A percentile compares a stretch with the other conserved stretches of the same genome.
These are phyloP conservation scores for Ctenodactylus gundi DNA, from an alignment of 2,113 vertebrate species.

Conservation along the genomic window DNA sequence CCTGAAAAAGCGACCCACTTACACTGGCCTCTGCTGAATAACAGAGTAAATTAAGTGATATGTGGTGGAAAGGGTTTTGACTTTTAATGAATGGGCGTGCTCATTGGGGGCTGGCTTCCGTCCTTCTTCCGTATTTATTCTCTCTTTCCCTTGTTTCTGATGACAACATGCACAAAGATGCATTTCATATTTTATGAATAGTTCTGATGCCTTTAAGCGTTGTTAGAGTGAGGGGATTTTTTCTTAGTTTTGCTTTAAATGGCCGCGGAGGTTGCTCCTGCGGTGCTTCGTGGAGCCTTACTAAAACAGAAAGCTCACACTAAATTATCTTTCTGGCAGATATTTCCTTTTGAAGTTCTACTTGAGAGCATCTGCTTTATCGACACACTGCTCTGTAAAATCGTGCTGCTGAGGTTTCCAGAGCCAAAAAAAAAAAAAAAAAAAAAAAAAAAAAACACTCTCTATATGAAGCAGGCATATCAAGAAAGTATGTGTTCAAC, in stretches of 20 bases:
- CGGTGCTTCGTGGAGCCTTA: conserved; percentile 6
- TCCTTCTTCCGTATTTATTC: neutral
- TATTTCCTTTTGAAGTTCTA: neutral
- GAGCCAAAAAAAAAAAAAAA: neutral
- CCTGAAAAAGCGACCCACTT: neutral
- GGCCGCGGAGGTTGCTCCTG: neutral
- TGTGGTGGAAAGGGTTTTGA: neutral
- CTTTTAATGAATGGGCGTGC: neutral
- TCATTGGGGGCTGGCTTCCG: neutral
- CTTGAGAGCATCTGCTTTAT: neutral
- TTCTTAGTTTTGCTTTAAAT: neutral
- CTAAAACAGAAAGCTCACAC: conserved; percentile 42
- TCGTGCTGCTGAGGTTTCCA: neutral
- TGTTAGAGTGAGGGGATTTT: neutral
- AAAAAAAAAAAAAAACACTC: neutral
- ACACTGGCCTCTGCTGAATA: neutral
- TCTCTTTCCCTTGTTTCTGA: neutral
- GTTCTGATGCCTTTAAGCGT: neutral
- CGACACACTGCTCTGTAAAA: neutral
- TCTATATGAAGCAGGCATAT: neutral
- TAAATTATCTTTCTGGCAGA: conserved; percentile 29
- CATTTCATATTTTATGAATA: conserved; percentile 35
- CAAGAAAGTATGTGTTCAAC: neutral
- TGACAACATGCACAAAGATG: neutral
- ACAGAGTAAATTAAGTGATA: neutral